A percentile compares a stretch with the other conserved stretches of the same genome.
These are phyloP conservation scores for Anolis apletophallus DNA, from an alignment of 2,797 vertebrate genomes.

Conservation along the genomic window DNA sequence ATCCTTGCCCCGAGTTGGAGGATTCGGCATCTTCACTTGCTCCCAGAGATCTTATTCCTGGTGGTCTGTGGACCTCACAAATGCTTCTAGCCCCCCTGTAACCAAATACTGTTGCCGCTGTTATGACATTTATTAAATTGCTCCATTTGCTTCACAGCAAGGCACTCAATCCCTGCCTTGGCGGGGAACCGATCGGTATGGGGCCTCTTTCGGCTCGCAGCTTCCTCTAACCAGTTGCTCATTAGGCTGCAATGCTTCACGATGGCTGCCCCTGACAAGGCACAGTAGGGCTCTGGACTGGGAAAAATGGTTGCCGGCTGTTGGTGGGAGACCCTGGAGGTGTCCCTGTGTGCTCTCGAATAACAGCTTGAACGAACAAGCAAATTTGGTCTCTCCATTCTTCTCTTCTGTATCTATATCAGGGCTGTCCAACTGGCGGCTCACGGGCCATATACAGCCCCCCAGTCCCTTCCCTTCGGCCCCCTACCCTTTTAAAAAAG, in stretches of 20 bases:
- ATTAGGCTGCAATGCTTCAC: conserved; percentile 65
- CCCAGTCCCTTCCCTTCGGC: too few relatives aligned
- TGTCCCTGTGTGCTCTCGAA: conserved; percentile 7
- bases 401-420: not conserved
- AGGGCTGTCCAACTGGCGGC: too few relatives aligned
- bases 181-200: conserved; percentile 34
- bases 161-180: conserved; percentile 60
- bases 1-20: not conserved
- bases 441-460: too few relatives aligned
- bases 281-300: conserved; percentile 34
- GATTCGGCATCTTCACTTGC: too few relatives aligned
- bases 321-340: conserved; percentile 32
- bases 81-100: not conserved
- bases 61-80: not conserved
- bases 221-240: conserved; percentile 34
- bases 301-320: conserved; percentile 47
- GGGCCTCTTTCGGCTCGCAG: conserved; percentile 35
- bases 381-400: not conserved
- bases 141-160: conserved; percentile 52
- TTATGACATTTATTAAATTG: conserved; percentile 1
- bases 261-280: conserved; percentile 53
- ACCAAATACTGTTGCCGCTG: not conserved
- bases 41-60: too few relatives aligned
- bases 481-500: too few relatives aligned
- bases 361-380: not conserved